Conservation (phyloP, 2,113 vertebrate species). For the Tetrax tetrax region DNA sequence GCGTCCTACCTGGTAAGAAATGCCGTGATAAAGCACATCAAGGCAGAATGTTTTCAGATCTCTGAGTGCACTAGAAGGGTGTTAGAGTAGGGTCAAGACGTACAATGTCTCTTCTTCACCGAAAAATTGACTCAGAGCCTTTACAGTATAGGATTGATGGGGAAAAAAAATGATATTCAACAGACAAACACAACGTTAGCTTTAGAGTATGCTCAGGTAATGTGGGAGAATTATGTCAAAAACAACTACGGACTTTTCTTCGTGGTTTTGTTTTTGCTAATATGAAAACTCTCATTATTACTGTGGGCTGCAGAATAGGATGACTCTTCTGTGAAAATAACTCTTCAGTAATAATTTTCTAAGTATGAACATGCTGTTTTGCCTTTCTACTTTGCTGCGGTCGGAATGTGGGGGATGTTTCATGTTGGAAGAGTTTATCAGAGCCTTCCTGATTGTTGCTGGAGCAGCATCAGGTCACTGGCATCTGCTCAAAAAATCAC, state of each 20-base stretch:
- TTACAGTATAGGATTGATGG: not conserved
- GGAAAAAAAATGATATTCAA: not conserved
- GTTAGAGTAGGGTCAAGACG: not conserved
- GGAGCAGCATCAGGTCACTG: not conserved
- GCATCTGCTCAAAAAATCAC: not conserved
- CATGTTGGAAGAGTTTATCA: not conserved
- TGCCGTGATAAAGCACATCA: rapidly evolving
- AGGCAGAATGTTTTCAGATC: not conserved
- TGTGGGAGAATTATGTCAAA: not conserved
- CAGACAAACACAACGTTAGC: not conserved
- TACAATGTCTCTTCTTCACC: not conserved
- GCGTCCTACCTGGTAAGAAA: not conserved
- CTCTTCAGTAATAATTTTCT: not conserved
- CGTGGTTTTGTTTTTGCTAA: not conserved
- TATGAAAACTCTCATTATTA: not conserved
- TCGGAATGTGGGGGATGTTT: not conserved
- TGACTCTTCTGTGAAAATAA: not conserved
- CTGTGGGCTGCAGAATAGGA: not conserved
- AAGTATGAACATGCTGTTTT: not conserved
- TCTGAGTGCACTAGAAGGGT: not conserved
- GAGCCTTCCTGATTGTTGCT: not conserved
- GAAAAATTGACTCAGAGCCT: not conserved
- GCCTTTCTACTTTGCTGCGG: not conserved
- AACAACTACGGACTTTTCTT: not conserved
- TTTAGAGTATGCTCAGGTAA: not conserved